Conservation (phyloP, 1,140 invertebrate species). For the Brachionus koreanus region DNA sequence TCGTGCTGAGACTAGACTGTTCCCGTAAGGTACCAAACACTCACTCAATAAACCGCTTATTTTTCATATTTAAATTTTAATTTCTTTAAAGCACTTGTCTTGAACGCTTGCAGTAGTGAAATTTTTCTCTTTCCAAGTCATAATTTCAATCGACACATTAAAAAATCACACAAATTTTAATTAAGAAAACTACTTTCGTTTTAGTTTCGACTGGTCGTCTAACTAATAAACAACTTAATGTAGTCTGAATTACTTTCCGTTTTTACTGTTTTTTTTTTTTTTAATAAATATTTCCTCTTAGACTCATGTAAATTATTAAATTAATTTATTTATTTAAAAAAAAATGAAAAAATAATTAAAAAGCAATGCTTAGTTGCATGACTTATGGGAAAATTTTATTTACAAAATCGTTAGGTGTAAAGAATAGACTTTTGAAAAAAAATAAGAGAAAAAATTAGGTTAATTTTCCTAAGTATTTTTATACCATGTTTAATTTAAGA, state of each 20-base stretch:
- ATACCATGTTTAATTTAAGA: not conserved
- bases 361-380: not conserved
- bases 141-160: not conserved
- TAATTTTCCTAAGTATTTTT: not conserved
- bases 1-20: conserved; percentile 10
- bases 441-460: not conserved
- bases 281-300: not conserved
- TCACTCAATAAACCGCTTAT: not conserved
- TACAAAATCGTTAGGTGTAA: not conserved
- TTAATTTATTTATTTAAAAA: not conserved
- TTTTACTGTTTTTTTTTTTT: not conserved
- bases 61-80: not conserved
- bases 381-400: not conserved
- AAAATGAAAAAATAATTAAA: not conserved
- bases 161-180: not conserved
- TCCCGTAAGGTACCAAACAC: conserved; percentile 1
- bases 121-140: not conserved
- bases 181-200: conserved; percentile 1
- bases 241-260: not conserved
- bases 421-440: not conserved
- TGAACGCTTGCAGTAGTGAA: not conserved
- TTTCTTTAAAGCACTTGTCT: not conserved
- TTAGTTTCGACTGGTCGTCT: conserved; percentile 15
- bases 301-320: not conserved
- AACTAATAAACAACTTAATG: not conserved